Base-by-base conservation (phyloP, 2,797 vertebrate species). In the Eulemur rubriventer region DNA sequence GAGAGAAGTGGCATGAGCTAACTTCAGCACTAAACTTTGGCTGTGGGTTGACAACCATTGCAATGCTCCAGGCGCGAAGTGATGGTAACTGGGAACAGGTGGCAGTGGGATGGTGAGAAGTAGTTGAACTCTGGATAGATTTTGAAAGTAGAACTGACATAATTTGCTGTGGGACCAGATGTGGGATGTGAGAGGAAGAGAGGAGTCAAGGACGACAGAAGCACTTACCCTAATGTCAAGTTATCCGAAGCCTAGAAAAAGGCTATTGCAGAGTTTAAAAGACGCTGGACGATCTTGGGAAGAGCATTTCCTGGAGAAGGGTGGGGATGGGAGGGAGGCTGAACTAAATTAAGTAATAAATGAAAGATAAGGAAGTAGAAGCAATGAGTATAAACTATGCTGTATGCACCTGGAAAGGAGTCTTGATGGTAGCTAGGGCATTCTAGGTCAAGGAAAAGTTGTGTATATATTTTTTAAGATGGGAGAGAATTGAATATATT, bases 101-200 rank as follows among this genome's bases (percentile, higher is more conserved):
- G 73, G 91, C 72, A 26, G 52, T 92, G 73, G 38, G 67, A 85
- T 80, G 35, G 35, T 65, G 72, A 55, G 59, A 97, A 92, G 89
- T 20, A 67, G 92, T 50, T 83, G 48, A 85, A 69, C 85, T 87
- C 89, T 59, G 26, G n/a, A 17, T 10, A 59, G 70, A 87, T 82
- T 76, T 63, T 70, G 46, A 70, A 84, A 87, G 91, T 35, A 78
- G 80, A 89, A 61, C 87, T 78, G 72, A 85, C 24, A 72, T 30
- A 65, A 92, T 92, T 43, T 72, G 46, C 84, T 80, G 4, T 69
- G 59, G 50, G 73, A 63, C 38, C 91, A 86, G 57, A 87, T 69
- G 57, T 80, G n/a, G 43, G 14, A 76, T 75, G 24, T 78, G 59
- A 83, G 41, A 76, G 73, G 81, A 65, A 73, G 63, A 70, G 7